Evolutionary conservation across 2,888 invertebrate species (phyloP).

Genomic region (Notodonta ziczac): DNA sequence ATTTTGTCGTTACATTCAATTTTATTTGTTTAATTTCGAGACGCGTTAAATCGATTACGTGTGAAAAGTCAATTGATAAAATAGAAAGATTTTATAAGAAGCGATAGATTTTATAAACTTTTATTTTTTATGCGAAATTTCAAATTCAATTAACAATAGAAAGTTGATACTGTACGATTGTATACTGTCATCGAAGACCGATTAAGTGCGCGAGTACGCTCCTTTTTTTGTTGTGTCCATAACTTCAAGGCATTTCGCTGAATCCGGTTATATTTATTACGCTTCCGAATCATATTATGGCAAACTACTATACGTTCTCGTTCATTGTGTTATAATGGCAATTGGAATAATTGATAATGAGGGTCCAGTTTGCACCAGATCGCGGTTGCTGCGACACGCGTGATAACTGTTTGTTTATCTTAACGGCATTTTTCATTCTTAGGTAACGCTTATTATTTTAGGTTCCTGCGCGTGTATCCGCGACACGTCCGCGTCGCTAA

Average conservation of each 20-base stretch:
- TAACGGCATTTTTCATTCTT: too few relatives aligned
- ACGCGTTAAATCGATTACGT: constrained; percentile 1
- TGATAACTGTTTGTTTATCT: too few relatives aligned
- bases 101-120: not conserved
- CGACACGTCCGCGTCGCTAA: not conserved
- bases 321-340: not conserved
- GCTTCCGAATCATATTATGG: not conserved
- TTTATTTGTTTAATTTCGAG: constrained; percentile 2
- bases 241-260: not conserved
- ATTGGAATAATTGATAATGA: not conserved
- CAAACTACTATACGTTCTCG: not conserved
- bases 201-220: not conserved
- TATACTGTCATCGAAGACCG: not conserved
- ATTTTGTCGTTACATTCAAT: not conserved
- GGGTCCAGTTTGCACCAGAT: not conserved
- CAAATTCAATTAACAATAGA: not conserved
- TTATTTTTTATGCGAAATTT: not conserved
- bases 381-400: too few relatives aligned
- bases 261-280: too few relatives aligned
- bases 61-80: not conserved
- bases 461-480: not conserved
- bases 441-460: not conserved
- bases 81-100: not conserved
- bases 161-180: not conserved
- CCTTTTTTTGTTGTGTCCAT: too few relatives aligned